phyloP scores from a whole-genome alignment of 2,797 vertebrate genomes.

The Micromesistius poutassou region DNA sequence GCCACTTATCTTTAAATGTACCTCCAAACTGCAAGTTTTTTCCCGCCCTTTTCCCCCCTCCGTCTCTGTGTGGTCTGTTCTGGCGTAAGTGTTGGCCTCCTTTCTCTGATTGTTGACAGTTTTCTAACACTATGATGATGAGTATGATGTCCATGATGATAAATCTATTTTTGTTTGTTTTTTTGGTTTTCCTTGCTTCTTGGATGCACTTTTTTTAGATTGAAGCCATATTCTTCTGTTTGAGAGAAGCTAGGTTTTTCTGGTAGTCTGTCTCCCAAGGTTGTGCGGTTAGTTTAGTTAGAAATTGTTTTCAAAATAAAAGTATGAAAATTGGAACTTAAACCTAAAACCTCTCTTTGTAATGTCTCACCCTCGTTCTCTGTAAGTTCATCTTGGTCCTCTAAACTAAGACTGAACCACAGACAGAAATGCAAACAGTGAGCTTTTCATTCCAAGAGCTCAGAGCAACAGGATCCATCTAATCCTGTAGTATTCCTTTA shows the following conservation, averaged over 20 bases:
- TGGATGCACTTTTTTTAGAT: conserved; percentile 71
- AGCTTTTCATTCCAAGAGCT: not conserved
- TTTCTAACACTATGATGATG: conserved; percentile 8
- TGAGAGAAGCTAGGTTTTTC: conserved; percentile 47
- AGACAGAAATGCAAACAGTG: not conserved
- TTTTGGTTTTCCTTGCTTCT: conserved; percentile 56
- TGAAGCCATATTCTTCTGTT: conserved; percentile 74
- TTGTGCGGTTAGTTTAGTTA: too few species aligned
- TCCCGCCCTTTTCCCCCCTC: conserved; percentile 78
- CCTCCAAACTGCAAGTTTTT: conserved; percentile 86
- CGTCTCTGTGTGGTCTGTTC: conserved; percentile 82
- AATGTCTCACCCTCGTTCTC: not conserved
- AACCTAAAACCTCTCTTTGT: not conserved
- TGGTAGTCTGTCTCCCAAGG: not conserved
- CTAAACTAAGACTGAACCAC: not conserved
- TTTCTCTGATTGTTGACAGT: conserved; percentile 60
- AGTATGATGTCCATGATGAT: conserved; percentile 16
- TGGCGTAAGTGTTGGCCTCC: conserved; percentile 68
- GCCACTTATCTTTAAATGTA: conserved; percentile 77
- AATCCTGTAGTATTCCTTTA: not conserved
- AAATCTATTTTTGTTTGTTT: conserved; percentile 34
- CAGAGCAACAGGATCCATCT: not conserved
- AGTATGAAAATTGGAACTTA: not conserved
- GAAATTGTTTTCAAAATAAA: not conserved
- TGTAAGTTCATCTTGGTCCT: not conserved